Conservation (phyloP, 2,888 invertebrate genomes). For the Agelastica alni region DNA sequence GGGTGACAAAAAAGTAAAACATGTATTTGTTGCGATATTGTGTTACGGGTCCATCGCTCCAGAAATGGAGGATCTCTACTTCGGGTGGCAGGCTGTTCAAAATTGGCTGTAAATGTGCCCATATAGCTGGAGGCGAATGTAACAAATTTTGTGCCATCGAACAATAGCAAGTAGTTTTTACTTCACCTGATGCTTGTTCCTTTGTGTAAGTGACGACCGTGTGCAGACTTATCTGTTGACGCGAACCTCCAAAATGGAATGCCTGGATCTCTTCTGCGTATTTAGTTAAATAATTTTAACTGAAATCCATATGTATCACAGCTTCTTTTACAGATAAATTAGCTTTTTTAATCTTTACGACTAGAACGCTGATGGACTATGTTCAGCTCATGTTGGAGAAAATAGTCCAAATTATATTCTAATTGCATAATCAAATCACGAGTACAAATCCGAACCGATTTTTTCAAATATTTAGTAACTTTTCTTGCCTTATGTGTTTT, state of each 20-base stretch:
- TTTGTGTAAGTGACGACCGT: slow-evolving; percentile 5
- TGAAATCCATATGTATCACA: slow-evolving; percentile 34
- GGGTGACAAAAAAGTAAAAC: slow-evolving; percentile 6
- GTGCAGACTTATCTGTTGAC: slow-evolving; percentile 26
- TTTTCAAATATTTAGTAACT: slow-evolving; percentile 7
- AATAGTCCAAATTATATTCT: slow-evolving; percentile 4
- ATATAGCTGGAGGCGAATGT: slow-evolving; percentile 16
- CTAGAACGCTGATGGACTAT: slow-evolving; percentile 10
- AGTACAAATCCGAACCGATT: not conserved
- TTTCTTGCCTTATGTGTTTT: slow-evolving; percentile 6
- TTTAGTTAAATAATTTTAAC: slow-evolving; percentile 33
- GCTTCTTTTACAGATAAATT: slow-evolving; percentile 24
- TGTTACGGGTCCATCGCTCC: slow-evolving; percentile 21
- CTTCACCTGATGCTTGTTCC: slow-evolving; percentile 2
- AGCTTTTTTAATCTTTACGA: slow-evolving; percentile 17
- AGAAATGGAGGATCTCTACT: slow-evolving; percentile 15
- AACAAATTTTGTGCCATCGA: slow-evolving; percentile 6
- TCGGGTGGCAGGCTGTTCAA: slow-evolving; percentile 9
- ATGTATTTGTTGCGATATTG: slow-evolving; percentile 8
- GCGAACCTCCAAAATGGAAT: slow-evolving; percentile 36
- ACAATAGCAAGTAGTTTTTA: slow-evolving; percentile 4
- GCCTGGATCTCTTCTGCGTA: slow-evolving; percentile 33
- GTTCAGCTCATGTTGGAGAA: slow-evolving; percentile 4
- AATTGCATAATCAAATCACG: slow-evolving; percentile 10
- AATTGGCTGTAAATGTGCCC: slow-evolving; percentile 15